A percentile compares a stretch with the other conserved stretches of the same genome.
These are phyloP conservation scores for Rhinella marina DNA, from an alignment of 2,797 vertebrate genomes.

Conservation along the genomic window DNA sequence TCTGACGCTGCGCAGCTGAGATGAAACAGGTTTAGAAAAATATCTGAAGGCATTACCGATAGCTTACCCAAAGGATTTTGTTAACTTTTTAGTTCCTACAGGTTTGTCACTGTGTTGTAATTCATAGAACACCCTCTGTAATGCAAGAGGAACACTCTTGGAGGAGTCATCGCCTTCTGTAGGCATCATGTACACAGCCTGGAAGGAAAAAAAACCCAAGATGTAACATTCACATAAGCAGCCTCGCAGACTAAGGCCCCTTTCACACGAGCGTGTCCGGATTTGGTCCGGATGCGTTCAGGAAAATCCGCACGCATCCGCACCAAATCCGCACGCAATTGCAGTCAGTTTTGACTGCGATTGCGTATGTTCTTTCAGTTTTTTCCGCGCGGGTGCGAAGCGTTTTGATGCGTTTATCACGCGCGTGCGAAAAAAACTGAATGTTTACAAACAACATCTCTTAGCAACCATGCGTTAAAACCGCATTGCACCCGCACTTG, in stretches of 20 bases:
- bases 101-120: conserved; percentile 98
- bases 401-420: too few species aligned
- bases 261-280: too few species aligned
- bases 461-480: too few species aligned
- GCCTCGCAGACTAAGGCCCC: not conserved
- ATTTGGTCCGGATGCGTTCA: too few species aligned
- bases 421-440: too few species aligned
- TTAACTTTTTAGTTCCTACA: conserved; percentile 98
- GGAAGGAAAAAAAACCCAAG: conserved; percentile 46
- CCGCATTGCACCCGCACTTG: too few species aligned
- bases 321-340: too few species aligned
- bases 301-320: too few species aligned
- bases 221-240: not conserved
- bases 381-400: too few species aligned
- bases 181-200: conserved; percentile 99
- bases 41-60: not conserved
- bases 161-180: conserved; percentile 98
- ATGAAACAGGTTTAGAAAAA: not conserved
- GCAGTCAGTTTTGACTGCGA: too few species aligned
- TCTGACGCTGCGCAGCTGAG: not conserved
- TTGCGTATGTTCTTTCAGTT: too few species aligned
- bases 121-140: conserved; percentile 98
- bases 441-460: too few species aligned
- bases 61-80: conserved; percentile 96
- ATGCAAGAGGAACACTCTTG: conserved; percentile 95